A percentile compares a stretch with the other conserved stretches of the same genome.
phyloP scores from a whole-genome alignment of 2,113 vertebrate species.

The Cyrtonyx montezumae region DNA sequence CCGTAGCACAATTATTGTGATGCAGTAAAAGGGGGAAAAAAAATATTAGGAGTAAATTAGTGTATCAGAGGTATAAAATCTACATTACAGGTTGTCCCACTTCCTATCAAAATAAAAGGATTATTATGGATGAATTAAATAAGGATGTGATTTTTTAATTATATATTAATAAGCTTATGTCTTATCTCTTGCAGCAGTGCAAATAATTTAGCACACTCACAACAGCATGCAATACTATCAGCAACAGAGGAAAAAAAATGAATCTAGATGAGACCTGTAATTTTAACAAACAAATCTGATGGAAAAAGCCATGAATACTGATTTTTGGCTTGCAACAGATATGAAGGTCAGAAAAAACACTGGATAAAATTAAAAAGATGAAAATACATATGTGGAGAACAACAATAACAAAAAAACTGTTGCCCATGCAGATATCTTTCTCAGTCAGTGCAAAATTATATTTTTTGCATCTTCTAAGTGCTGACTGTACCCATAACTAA shows the following conservation, averaged over 20 bases:
- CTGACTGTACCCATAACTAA: not conserved
- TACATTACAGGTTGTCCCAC: constrained; percentile 42
- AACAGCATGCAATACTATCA: not conserved
- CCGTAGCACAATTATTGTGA: constrained; percentile 66
- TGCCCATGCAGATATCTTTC: not conserved
- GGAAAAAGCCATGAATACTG: constrained; percentile 1
- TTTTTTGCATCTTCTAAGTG: not conserved
- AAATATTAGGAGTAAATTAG: constrained; percentile 58
- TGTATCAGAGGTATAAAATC: constrained; percentile 56
- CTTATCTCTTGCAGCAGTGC: not conserved
- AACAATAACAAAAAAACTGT: not conserved
- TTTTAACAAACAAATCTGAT: constrained; percentile 43
- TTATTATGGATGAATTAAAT: constrained; percentile 53
- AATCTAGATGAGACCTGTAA: constrained; percentile 38
- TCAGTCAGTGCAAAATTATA: not conserved
- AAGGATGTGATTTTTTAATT: constrained; percentile 4
- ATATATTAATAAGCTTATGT: not conserved
- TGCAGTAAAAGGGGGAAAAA: constrained; percentile 63
- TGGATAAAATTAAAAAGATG: not conserved
- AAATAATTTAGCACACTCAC: not conserved
- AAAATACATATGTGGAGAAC: not conserved
- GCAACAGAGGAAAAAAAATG: constrained; percentile 4
- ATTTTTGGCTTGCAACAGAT: constrained; percentile 31
- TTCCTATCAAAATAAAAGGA: constrained; percentile 57
- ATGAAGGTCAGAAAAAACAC: constrained; percentile 32